A percentile compares a stretch with the other conserved stretches of the same genome.
phyloP scores from a whole-genome alignment of 2,888 invertebrate genomes.

The Tetranychus truncatus region DNA sequence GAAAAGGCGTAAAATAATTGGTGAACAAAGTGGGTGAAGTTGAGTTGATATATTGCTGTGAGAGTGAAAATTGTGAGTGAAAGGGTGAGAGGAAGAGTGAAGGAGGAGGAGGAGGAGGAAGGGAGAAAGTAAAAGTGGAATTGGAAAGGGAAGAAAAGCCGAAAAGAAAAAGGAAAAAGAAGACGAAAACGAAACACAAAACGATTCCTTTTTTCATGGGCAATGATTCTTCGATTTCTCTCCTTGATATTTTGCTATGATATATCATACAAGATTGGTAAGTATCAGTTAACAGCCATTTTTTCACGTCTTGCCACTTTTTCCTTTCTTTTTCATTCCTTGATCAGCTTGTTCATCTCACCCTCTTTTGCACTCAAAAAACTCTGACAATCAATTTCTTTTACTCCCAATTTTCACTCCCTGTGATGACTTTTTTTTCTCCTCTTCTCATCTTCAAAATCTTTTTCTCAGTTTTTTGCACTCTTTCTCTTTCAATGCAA shows the following conservation, averaged over 20 bases:
- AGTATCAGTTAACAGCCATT: not conserved
- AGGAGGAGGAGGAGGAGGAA: not conserved
- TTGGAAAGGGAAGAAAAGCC: not conserved
- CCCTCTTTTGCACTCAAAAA: not conserved
- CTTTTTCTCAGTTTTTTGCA: not conserved
- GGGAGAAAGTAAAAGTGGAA: conserved; percentile 3
- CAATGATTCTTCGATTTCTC: conserved; percentile 29
- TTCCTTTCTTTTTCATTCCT: too few relatives aligned
- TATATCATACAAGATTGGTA: not conserved
- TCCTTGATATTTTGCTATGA: not conserved
- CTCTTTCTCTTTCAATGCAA: not conserved
- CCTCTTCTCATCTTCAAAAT: not conserved
- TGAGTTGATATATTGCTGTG: not conserved
- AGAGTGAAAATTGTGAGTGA: conserved; percentile 5
- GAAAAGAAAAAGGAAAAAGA: conserved; percentile 6
- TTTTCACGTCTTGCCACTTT: too few relatives aligned
- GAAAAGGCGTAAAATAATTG: not conserved
- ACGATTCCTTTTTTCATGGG: not conserved
- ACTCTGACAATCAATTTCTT: not conserved
- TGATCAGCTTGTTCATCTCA: not conserved
- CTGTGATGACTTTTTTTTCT: not conserved
- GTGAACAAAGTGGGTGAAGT: not conserved
- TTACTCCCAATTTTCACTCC: not conserved
- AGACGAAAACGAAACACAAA: not conserved
- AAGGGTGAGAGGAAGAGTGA: conserved; percentile 7